Conservation (phyloP, 2,113 vertebrate species). For the Salvelinus sp. region DNA sequence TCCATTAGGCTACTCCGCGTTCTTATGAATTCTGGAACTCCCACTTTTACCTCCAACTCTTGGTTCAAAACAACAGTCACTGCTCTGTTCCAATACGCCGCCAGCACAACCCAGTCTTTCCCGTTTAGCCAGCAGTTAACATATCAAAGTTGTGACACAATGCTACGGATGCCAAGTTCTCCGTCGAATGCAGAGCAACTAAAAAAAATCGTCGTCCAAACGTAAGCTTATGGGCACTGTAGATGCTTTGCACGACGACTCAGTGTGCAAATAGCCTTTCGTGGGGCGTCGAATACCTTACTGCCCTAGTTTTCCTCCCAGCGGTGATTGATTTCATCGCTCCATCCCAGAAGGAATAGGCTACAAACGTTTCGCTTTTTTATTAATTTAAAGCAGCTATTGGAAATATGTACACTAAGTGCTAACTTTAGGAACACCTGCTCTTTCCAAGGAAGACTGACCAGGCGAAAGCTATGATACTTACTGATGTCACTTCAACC, state of each 20-base stretch:
- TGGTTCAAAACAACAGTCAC: conserved; percentile 45
- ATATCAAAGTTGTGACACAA: conserved; percentile 44
- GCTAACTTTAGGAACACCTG: no score
- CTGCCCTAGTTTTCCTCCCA: not conserved
- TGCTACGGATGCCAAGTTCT: conserved; percentile 50
- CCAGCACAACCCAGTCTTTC: conserved; percentile 16
- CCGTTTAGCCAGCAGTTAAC: conserved; percentile 7
- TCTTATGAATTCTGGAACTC: conserved; percentile 40
- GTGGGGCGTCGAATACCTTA: not conserved
- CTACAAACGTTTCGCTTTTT: no score
- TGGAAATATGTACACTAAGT: no score
- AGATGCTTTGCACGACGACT: not conserved
- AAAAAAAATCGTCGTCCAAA: not conserved
- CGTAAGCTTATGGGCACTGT: not conserved
- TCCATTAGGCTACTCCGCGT: conserved; percentile 29
- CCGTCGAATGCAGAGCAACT: conserved; percentile 2
- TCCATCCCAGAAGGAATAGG: not conserved
- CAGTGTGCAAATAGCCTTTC: not conserved
- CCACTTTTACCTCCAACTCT: conserved; percentile 15
- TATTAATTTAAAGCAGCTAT: no score
- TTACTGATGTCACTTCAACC: no score
- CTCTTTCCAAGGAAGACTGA: no score
- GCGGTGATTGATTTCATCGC: not conserved
- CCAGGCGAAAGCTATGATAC: no score
- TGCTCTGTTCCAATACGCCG: conserved; percentile 43